Conservation (phyloP, 2,888 invertebrate genomes). For the Atherix ibis region DNA sequence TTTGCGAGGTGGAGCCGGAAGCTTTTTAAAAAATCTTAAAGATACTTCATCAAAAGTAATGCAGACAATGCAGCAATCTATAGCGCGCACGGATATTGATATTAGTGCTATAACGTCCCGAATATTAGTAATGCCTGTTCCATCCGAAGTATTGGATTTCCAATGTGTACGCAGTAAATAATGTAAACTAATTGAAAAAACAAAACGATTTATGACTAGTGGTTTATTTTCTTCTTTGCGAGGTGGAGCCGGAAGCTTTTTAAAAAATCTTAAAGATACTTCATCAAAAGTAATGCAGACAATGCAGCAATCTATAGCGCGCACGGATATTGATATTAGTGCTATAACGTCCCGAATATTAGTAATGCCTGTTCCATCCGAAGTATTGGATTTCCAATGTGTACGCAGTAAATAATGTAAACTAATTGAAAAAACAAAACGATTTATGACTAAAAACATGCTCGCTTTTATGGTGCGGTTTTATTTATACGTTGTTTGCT, state of each 20-base stretch:
- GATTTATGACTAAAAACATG: constrained; percentile 45
- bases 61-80: constrained; percentile 88
- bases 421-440: constrained; percentile 70
- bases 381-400: constrained; percentile 88
- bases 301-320: constrained; percentile 79
- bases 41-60: constrained; percentile 94
- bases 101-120: constrained; percentile 85
- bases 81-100: constrained; percentile 76
- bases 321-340: constrained; percentile 78
- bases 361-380: constrained; percentile 91
- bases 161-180: too few species aligned
- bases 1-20: constrained; percentile 83
- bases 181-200: too few species aligned
- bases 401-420: constrained; percentile 80
- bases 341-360: constrained; percentile 82
- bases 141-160: constrained; percentile 86
- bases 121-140: constrained; percentile 85
- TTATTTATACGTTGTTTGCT: constrained; percentile 48
- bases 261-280: constrained; percentile 90
- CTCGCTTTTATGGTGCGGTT: constrained; percentile 45
- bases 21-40: constrained; percentile 81
- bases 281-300: constrained; percentile 95
- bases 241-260: constrained; percentile 83
- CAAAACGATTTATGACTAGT: too few species aligned
- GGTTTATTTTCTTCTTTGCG: constrained; percentile 73